Evolutionary conservation across 2,888 invertebrate genomes (phyloP).

Genomic region (Strigamia crassipes): DNA sequence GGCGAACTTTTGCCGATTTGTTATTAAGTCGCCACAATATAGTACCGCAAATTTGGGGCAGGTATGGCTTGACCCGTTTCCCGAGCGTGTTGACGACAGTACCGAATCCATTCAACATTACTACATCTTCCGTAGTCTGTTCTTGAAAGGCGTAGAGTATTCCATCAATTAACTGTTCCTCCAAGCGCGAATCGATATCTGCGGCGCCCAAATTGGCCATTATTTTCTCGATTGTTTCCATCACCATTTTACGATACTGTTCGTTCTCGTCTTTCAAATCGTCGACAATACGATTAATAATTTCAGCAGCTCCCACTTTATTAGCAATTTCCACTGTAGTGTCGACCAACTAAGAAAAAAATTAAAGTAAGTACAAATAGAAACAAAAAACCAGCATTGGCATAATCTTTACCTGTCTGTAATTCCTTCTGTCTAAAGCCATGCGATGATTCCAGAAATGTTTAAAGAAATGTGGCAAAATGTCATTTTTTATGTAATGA

Average conservation of each 20-base stretch:
- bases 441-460: conserved; percentile 99
- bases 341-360: conserved; percentile 76
- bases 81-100: conserved; percentile 97
- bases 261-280: conserved; percentile 99
- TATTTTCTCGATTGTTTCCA: conserved; percentile 99
- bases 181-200: conserved; percentile 95
- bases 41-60: conserved; percentile 99
- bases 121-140: conserved; percentile 99
- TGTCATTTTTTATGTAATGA: conserved; percentile 99
- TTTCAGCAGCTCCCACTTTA: conserved; percentile 99
- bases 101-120: conserved; percentile 99
- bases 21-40: conserved; percentile 99
- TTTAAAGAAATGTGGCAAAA: conserved; percentile 96
- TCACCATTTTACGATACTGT: conserved; percentile 99
- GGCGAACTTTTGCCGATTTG: conserved; percentile 97
- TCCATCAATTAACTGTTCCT: conserved; percentile 98
- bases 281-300: conserved; percentile 96
- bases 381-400: neutral
- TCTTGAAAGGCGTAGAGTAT: conserved; percentile 99
- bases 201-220: conserved; percentile 97
- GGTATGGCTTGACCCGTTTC: conserved; percentile 95
- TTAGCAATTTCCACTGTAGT: conserved; percentile 99
- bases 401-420: conserved; percentile 71
- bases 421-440: conserved; percentile 97
- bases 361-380: neutral